Evolutionary conservation across 2,888 invertebrate genomes (phyloP).

Genomic region (Scaptomyza tumidula): DNA sequence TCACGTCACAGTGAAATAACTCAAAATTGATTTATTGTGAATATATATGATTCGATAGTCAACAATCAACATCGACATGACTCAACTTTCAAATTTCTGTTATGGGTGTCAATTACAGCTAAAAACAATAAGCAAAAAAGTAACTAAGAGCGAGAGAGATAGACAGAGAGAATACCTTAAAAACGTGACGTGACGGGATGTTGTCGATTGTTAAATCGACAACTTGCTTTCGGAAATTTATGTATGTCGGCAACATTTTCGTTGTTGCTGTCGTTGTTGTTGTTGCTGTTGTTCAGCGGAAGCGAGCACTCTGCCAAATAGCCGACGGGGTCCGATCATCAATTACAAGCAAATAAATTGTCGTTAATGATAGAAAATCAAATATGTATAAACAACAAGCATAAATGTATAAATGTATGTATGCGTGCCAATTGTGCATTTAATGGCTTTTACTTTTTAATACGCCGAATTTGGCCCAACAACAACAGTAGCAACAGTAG

Average conservation of each 20-base stretch:
- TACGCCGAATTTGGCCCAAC: slow-evolving; percentile 42
- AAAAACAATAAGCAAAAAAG: slow-evolving; percentile 58
- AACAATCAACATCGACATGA: slow-evolving; percentile 67
- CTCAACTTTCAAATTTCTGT: slow-evolving; percentile 76
- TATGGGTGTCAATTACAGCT: slow-evolving; percentile 79
- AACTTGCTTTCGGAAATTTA: slow-evolving; percentile 81
- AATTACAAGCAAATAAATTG: slow-evolving; percentile 76
- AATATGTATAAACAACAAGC: slow-evolving; percentile 19
- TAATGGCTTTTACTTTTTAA: slow-evolving; percentile 61
- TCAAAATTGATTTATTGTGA: slow-evolving; percentile 78
- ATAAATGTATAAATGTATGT: neutral
- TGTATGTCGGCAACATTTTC: slow-evolving; percentile 54
- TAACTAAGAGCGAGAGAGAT: neutral
- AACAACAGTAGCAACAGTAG: neutral
- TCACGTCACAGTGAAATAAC: slow-evolving; percentile 76
- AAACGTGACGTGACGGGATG: slow-evolving; percentile 83
- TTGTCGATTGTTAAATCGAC: slow-evolving; percentile 79
- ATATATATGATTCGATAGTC: slow-evolving; percentile 69
- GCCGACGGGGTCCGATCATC: slow-evolving; percentile 47
- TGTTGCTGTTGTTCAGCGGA: slow-evolving; percentile 52
- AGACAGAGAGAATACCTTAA: slow-evolving; percentile 34
- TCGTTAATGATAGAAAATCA: slow-evolving; percentile 59
- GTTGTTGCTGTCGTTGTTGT: slow-evolving; percentile 12
- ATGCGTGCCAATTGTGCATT: neutral
- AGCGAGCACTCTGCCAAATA: slow-evolving; percentile 34